Conservation (phyloP, 2,113 vertebrate species). For the Coturnix japonica region DNA sequence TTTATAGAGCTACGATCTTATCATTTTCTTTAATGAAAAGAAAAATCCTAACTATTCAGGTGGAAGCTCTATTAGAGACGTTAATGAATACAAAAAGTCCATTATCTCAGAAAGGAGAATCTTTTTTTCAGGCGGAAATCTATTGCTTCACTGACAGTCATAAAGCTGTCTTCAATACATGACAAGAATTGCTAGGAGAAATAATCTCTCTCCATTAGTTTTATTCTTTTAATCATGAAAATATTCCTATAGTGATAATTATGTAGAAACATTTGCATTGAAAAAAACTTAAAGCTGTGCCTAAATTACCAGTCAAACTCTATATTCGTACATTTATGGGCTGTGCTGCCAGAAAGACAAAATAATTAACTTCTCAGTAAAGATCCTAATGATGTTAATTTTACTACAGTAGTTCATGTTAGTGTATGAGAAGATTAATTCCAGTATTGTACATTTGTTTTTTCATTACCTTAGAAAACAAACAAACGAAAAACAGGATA, state of each 20-base stretch:
- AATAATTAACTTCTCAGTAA: slow-evolving; percentile 31
- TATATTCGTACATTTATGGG: not conserved
- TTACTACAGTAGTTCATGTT: not conserved
- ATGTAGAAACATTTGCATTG: not conserved
- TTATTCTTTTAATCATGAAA: slow-evolving; percentile 8
- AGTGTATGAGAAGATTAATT: not conserved
- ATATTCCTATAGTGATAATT: slow-evolving; percentile 21
- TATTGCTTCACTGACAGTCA: slow-evolving; percentile 3
- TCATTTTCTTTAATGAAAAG: not conserved
- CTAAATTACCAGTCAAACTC: slow-evolving; percentile 6
- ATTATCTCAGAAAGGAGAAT: slow-evolving; percentile 12
- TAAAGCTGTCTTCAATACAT: not conserved
- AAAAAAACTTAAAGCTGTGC: not conserved
- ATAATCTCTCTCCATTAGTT: slow-evolving; percentile 9
- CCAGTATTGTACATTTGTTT: not conserved
- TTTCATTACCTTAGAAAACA: not conserved
- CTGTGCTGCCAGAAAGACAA: slow-evolving; percentile 15
- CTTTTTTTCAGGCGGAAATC: not conserved
- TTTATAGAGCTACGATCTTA: not conserved
- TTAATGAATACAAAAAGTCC: slow-evolving; percentile 7
- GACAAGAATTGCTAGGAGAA: not conserved
- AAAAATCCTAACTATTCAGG: slow-evolving; percentile 3
- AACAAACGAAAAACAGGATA: no score
- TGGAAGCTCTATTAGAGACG: not conserved
- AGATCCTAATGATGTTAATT: not conserved